Base-by-base conservation (phyloP, 2,888 invertebrate species). In the Acronicta alni region DNA sequence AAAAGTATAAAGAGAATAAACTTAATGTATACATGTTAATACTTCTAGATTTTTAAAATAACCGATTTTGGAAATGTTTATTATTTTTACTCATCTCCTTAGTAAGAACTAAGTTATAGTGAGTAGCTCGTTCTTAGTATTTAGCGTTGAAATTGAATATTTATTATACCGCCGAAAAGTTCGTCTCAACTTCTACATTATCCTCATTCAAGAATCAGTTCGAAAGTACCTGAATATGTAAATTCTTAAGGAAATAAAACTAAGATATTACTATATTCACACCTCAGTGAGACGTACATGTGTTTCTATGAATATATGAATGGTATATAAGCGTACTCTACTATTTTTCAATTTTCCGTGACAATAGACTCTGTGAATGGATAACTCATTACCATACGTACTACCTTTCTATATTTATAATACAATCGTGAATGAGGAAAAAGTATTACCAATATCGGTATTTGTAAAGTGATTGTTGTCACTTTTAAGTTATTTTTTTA, bases 281-380 rank as follows among this genome's bases (percentile, higher is more conserved):
- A 76, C 72, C 48, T 62, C 44, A 44, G 38, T 39, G 58, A 5
- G 45, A 57, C 47, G 45, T 74, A 70, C 85, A 80, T 79, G 71
- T 83, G 84, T 84, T 84, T 83, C 87, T 87, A 92, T 91, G 91
- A 91, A 91, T 93, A 91, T 75, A 91, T 93, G 91, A 92, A 91
- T 91, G 69, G 72, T 76, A 81, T 86, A 89, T 86, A 82, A 60
- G 57, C 59, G 48, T 83, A 82, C 82, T 79, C 78, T 83, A 88
- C 85, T 91, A 91, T 90, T 89, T 92, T 93, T 92, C 91, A 91
- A 93, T 93, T 93, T 93, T 92, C 92, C 89, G 86, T 86, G 81
- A 92, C 90, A 92, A 90, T 90, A 89, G 89, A 71, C 82, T 68
- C 73, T 79, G 55, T 82, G 89, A 87, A 90, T 89, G 85, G 84